phyloP scores from a whole-genome alignment of 1,140 invertebrate species.

The Drosophila pseudoobscura region DNA sequence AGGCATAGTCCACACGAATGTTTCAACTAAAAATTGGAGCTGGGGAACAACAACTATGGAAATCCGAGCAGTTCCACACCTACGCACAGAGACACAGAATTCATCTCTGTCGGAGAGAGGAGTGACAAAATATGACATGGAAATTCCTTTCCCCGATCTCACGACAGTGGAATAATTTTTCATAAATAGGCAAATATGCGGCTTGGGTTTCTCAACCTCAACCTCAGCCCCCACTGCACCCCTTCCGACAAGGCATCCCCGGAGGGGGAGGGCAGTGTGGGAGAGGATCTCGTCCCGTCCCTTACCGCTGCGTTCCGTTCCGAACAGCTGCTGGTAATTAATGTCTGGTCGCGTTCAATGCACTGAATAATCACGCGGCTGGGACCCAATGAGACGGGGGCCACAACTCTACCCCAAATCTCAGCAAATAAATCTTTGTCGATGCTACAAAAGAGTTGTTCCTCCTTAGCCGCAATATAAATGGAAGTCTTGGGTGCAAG shows the following conservation, averaged over 20 bases:
- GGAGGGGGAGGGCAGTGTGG: not conserved
- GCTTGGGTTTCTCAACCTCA: conserved; percentile 15
- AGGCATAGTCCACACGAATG: conserved; percentile 17
- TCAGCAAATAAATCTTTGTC: conserved; percentile 72
- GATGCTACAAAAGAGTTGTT: conserved; percentile 62
- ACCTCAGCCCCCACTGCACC: no score
- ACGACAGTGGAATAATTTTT: conserved; percentile 54
- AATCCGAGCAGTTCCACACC: conserved; percentile 55
- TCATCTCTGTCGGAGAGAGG: conserved; percentile 1
- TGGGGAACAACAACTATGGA: conserved; percentile 53
- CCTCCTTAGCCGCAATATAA: conserved; percentile 54
- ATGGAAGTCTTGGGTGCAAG: conserved; percentile 59
- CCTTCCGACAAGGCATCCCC: not conserved
- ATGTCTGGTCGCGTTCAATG: conserved; percentile 75
- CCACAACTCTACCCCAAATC: conserved; percentile 74
- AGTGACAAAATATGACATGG: conserved; percentile 44
- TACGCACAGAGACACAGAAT: conserved; percentile 31
- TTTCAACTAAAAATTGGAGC: conserved; percentile 6
- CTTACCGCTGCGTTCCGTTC: no score
- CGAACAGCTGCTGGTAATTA: conserved; percentile 76
- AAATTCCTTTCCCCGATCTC: conserved; percentile 44
- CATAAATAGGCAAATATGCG: conserved; percentile 78
- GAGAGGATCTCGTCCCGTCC: not conserved
- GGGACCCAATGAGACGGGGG: conserved; percentile 10
- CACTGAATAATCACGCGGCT: conserved; percentile 74